Base-by-base conservation (phyloP, 2,888 invertebrate species). In the Pandemis cinnamomeana region DNA sequence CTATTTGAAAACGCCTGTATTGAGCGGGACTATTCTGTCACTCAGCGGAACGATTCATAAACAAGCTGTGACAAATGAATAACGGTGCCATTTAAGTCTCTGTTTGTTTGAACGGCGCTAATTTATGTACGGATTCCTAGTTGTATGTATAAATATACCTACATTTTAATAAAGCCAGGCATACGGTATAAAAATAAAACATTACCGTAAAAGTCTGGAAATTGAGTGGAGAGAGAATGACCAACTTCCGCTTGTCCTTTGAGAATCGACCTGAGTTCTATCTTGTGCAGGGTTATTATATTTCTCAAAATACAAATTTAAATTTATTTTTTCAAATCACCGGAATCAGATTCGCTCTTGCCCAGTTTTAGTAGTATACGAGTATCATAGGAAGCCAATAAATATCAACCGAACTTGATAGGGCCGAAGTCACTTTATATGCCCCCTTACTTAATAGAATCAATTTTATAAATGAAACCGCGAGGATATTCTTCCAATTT, bases 31-130 rank as follows among this genome's bases (percentile, higher is more conserved):
- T 36, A n/a, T 48, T 36, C 67, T n/a, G 74, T 74, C 74, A 71
- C 74, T 74, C 74, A 41, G 46, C 67, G 71, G 67, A 62, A 71
- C 74, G 48, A 61, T 71, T 70, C 70, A 70, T 73, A 66, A 66
- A 44, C 72, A 58, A 20, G 73, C 60, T 53, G 67, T 74, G 74
- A 74, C 74, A 71, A 74, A 74, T 74, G 64, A 70, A 68, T 41
- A 62, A 72, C 62, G 67, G 48, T 41, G 64, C 51, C 64, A 69
- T 70, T 71, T 66, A 64, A 69, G 60, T 64, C 13, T 48, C 64
- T 64, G 64, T 64, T 64, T 64, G 5, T 64, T 64, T 64, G 5
- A 48, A 64, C 48, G 27, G 41, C 41, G 20, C 58, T 27, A 48
- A 48, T 46, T 11, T 46, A 46, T 10, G 11, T 46, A 4, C 11